Evolutionary conservation across 92 coral and sea anemone species (phyloP).

Genomic region (Hydrozoanthus gracilis): DNA sequence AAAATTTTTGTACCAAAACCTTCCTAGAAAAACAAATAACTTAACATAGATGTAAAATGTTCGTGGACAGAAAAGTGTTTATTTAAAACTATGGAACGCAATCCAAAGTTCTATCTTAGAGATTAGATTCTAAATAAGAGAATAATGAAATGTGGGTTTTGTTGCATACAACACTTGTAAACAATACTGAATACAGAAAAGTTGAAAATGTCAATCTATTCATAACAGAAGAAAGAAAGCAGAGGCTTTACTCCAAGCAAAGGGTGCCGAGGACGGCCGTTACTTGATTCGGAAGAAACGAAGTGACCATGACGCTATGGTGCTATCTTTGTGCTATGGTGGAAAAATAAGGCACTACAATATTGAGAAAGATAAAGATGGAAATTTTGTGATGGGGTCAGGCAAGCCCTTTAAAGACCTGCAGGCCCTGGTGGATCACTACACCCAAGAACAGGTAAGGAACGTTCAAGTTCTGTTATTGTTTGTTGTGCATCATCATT

Average conservation of each 20-base stretch:
- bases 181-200: too few species aligned
- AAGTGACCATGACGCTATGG: slow-evolving; percentile 16
- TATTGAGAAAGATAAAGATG: slow-evolving; percentile 29
- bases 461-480: not conserved
- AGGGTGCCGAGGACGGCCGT: slow-evolving; percentile 61
- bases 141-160: too few species aligned
- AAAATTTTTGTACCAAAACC: too few species aligned
- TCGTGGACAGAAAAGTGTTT: too few species aligned
- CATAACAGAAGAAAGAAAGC: slow-evolving; percentile 64
- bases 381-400: slow-evolving; percentile 38
- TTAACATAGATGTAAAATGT: too few species aligned
- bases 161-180: too few species aligned
- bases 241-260: slow-evolving; percentile 49
- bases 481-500: too few species aligned
- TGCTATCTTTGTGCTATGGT: slow-evolving; percentile 57
- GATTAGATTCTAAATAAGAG: too few species aligned
- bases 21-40: too few species aligned
- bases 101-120: too few species aligned
- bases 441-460: slow-evolving; percentile 60
- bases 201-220: not conserved
- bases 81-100: too few species aligned
- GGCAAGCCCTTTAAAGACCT: slow-evolving; percentile 61
- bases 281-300: slow-evolving; percentile 66
- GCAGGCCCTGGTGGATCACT: slow-evolving; percentile 60
- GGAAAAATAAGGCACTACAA: slow-evolving; percentile 58